Conservation (phyloP, 1,140 invertebrate genomes). For the Carcinoscorpius rotundicauda region DNA sequence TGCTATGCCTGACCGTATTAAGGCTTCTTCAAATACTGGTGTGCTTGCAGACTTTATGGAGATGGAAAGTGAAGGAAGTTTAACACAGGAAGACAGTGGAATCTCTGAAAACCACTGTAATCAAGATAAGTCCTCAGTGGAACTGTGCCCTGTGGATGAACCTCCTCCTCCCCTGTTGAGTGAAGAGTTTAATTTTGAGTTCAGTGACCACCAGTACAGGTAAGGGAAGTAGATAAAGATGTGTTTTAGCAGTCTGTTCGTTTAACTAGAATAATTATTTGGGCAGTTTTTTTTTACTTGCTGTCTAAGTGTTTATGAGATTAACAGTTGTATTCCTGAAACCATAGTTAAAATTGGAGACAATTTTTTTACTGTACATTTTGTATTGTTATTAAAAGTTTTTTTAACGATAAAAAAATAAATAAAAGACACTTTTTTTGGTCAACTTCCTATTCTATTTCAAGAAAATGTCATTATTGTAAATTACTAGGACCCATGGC, state of each 20-base stretch:
- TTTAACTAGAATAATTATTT: not conserved
- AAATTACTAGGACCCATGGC: too few species aligned
- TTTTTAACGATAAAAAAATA: too few species aligned
- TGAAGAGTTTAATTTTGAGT: constrained; percentile 60
- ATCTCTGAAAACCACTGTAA: not conserved
- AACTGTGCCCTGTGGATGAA: constrained; percentile 19
- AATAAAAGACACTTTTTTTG: too few species aligned
- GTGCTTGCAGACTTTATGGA: not conserved
- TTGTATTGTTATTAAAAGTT: too few species aligned
- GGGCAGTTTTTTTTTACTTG: not conserved
- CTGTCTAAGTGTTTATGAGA: not conserved
- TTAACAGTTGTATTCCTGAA: not conserved
- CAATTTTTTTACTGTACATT: too few species aligned
- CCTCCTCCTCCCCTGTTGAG: constrained; percentile 27
- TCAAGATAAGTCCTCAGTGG: constrained; percentile 5
- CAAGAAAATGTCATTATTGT: too few species aligned
- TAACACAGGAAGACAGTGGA: not conserved
- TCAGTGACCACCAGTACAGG: constrained; percentile 64
- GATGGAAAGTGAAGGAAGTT: not conserved
- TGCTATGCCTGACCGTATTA: constrained; percentile 91
- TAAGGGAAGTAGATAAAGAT: constrained; percentile 21
- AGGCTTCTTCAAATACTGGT: constrained; percentile 42
- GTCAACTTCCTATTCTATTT: too few species aligned
- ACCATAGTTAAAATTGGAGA: not conserved
- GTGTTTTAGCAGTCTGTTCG: too few species aligned